These are phyloP conservation scores for Poeciliopsis occidentalis DNA, from an alignment of 2,113 vertebrate genomes.

Conservation along the genomic window DNA sequence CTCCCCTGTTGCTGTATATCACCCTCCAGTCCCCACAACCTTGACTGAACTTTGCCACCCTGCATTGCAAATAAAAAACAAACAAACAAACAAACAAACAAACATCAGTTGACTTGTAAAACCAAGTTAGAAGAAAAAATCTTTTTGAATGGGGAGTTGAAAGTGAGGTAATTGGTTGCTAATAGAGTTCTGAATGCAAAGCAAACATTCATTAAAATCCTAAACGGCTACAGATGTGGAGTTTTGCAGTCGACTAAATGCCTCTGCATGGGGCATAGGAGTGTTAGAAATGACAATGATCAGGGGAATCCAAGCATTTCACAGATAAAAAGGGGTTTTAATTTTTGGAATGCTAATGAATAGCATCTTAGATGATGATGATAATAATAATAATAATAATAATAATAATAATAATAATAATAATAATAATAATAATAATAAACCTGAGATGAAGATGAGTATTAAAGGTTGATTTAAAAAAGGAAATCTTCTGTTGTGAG, in stretches of 20 bases:
- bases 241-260: slow-evolving; percentile 21
- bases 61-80: slow-evolving; percentile 42
- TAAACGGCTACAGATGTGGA: slow-evolving; percentile 61
- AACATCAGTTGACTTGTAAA: slow-evolving; percentile 38
- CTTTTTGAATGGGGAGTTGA: slow-evolving; percentile 33
- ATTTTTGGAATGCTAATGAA: slow-evolving; percentile 15
- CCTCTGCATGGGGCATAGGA: slow-evolving; percentile 17
- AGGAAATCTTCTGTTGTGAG: neutral
- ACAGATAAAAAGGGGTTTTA: slow-evolving; percentile 19
- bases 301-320: slow-evolving; percentile 1
- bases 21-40: slow-evolving; percentile 34
- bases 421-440: no score
- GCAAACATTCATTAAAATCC: slow-evolving; percentile 37
- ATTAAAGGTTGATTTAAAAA: neutral
- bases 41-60: slow-evolving; percentile 43
- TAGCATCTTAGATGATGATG: neutral
- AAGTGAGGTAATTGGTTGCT: slow-evolving; percentile 22
- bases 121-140: slow-evolving; percentile 24
- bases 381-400: no score
- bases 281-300: slow-evolving; percentile 24
- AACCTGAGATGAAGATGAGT: slow-evolving; percentile 16
- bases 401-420: no score
- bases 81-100: no score
- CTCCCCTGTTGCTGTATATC: slow-evolving; percentile 62
- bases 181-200: slow-evolving; percentile 26